Percentiles rank a stretch among this genome's conserved stretches.
phyloP scores from a whole-genome alignment of 2,113 vertebrate species.

The Macaca fascicularis region DNA sequence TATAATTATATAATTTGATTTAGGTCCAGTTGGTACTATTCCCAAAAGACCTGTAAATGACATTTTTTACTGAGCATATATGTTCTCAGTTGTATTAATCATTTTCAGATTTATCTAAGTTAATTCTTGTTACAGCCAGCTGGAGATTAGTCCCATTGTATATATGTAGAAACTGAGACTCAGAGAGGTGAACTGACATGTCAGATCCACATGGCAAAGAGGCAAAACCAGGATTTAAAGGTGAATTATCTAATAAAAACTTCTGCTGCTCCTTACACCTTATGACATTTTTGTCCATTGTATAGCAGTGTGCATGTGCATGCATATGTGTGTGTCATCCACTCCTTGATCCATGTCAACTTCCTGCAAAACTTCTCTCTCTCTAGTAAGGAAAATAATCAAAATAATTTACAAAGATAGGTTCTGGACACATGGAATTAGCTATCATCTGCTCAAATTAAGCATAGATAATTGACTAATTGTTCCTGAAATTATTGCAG shows the following conservation, averaged over 20 bases:
- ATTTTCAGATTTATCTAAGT: background rate
- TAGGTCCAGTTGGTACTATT: background rate
- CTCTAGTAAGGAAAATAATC: slow-evolving; percentile 12
- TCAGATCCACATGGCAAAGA: background rate
- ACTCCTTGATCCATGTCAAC: background rate
- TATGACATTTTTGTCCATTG: background rate
- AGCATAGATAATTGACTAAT: background rate
- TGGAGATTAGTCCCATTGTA: background rate
- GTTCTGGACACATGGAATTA: background rate
- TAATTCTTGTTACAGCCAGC: background rate
- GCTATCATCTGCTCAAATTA: background rate
- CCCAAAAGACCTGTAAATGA: background rate
- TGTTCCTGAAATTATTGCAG: background rate
- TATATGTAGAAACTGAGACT: background rate
- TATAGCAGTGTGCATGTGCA: fast-evolving
- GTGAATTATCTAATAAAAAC: background rate
- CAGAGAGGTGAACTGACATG: background rate
- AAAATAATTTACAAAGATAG: background rate
- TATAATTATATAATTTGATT: background rate
- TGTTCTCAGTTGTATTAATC: background rate
- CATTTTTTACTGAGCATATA: background rate
- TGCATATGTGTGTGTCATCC: background rate
- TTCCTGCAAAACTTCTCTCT: background rate
- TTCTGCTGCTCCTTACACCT: background rate
- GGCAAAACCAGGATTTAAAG: background rate